phyloP scores from a whole-genome alignment of 2,797 vertebrate genomes.

The Somateria mollissima region DNA sequence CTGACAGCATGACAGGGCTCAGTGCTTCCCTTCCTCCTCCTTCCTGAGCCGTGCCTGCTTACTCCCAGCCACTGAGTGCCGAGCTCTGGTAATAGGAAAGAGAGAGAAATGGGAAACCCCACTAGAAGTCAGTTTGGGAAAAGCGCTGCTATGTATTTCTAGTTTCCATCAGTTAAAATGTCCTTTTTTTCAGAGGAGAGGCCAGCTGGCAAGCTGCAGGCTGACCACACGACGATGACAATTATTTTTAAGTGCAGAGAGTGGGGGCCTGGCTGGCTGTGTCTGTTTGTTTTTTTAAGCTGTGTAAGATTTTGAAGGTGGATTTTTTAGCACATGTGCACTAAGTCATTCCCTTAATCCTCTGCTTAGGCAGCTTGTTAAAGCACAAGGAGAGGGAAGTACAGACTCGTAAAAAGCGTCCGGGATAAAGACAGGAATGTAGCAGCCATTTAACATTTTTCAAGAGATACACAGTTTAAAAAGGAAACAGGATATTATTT shows the following conservation, averaged over 20 bases:
- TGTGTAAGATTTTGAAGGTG: conserved; percentile 12
- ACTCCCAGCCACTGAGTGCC: background rate
- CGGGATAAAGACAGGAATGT: conserved; percentile 10
- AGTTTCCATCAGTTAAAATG: background rate
- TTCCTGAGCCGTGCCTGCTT: background rate
- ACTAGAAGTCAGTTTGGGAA: background rate
- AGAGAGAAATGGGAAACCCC: background rate
- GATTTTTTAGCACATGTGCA: conserved; percentile 2
- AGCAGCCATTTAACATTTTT: conserved; percentile 37
- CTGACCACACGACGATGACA: background rate
- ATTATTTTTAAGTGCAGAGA: background rate
- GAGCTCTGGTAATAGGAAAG: background rate
- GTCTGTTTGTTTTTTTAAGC: background rate
- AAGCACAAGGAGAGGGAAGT: conserved; percentile 12
- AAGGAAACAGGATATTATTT: conserved; percentile 25
- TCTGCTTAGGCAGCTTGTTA: conserved; percentile 14
- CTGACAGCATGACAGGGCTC: background rate
- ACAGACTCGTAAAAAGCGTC: background rate
- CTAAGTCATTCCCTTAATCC: conserved; percentile 21
- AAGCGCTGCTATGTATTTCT: accelerated
- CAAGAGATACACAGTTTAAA: background rate
- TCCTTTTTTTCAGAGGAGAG: background rate
- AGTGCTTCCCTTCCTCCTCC: background rate
- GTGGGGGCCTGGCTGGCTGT: background rate
- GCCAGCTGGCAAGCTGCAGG: conserved; percentile 5